Evolutionary conservation across 2,113 vertebrate genomes (phyloP).

Genomic region (Condylura cristata): DNA sequence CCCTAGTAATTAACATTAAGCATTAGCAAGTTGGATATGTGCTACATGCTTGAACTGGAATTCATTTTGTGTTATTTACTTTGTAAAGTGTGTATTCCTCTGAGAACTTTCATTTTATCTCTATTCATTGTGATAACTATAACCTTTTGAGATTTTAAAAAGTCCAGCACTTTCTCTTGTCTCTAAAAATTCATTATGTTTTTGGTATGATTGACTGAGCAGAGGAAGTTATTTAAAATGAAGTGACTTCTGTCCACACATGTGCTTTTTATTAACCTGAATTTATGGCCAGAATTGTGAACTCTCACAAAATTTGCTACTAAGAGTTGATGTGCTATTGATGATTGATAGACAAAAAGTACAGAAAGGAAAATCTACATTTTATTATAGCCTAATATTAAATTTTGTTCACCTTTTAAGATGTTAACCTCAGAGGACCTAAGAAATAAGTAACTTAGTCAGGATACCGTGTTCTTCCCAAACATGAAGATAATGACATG

Average conservation of each 20-base stretch:
- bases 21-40: background rate
- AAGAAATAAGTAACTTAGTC: background rate
- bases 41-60: background rate
- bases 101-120: background rate
- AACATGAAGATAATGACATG: background rate
- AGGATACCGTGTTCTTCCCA: background rate
- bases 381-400: background rate
- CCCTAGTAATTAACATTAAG: background rate
- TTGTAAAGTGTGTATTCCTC: background rate
- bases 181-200: background rate
- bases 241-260: background rate
- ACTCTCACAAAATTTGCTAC: background rate
- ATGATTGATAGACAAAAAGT: background rate
- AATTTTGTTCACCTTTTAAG: background rate
- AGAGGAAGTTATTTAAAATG: background rate
- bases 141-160: background rate
- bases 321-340: background rate
- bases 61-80: slow-evolving; percentile 21
- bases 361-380: background rate
- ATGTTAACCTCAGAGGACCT: background rate
- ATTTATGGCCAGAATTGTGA: background rate
- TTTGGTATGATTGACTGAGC: background rate
- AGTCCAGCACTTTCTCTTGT: background rate
- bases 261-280: background rate
- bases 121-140: background rate